Base-by-base conservation (phyloP, 2,113 vertebrate genomes). In the Siphamia tubifer region DNA sequence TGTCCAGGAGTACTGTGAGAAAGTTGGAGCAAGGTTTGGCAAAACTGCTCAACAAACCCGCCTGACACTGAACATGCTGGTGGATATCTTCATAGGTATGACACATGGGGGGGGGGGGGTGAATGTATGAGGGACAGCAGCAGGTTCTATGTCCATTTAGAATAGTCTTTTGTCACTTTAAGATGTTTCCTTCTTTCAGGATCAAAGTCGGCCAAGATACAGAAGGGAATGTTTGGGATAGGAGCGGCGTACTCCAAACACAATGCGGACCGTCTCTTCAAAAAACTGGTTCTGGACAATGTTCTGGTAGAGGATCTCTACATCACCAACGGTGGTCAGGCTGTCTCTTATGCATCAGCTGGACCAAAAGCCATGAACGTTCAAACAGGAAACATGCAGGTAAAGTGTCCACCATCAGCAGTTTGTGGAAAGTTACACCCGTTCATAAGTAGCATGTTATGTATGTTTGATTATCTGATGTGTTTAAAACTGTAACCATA, bases 1-100 rank as follows among this genome's bases (percentile, higher is more conserved):
- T 74, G 93, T 94, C 28, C 92, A 87, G 52, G 93, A 97, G 45
- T 88, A 95, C 23, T 96, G 95, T 10, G 91, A 92, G 8, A 91
- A 54, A 21, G 90, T 91, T 1, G 86, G 80, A 27, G 6, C 52
- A 2, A 77, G 16, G 35, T 90, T 64, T 13, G 10, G 52, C 16
- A 60, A 82, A 66, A 86, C 83, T 0, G 40, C 81, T 9, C 80
- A 89, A 61, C 82, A 91, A 27, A 92, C 7, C 61, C 89, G 96
- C 20, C 93, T 98, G 49, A 99, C 98, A 0, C 53, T 99, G 9
- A 98, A 98, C 65, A 99, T 99, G 98, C 91, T 99, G 58, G 94
- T 98, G 0, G 97, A 99, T 51, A 98, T 99, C 43, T 99, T 98
- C 89, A 9, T 96, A 39, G 98, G 98, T 98, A 87, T 86, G 24